Conservation (phyloP, 1,140 invertebrate genomes). For the Leptestheria dahalacensis region DNA sequence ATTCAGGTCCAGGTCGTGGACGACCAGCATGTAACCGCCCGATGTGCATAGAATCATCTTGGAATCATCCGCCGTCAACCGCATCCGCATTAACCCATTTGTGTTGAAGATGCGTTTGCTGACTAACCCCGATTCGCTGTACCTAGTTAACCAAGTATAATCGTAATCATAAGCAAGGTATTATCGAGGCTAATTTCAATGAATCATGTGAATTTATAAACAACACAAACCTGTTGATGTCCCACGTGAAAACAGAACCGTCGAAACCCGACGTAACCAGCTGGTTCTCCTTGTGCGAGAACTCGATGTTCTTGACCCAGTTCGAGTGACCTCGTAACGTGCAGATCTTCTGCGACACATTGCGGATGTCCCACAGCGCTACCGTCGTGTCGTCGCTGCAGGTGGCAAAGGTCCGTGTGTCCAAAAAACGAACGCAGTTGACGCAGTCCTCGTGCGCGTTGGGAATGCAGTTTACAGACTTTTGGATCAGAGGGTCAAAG, state of each 20-base stretch:
- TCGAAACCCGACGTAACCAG: constrained; percentile 83
- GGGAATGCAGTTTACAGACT: constrained; percentile 52
- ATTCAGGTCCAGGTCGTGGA: constrained; percentile 71
- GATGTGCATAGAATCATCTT: constrained; percentile 84
- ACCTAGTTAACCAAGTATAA: no score
- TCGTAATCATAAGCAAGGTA: no score
- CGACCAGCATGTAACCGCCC: constrained; percentile 71
- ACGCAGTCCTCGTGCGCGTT: constrained; percentile 80
- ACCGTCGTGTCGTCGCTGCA: constrained; percentile 88
- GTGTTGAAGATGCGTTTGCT: constrained; percentile 54
- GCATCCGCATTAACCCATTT: constrained; percentile 72
- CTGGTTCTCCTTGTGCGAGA: constrained; percentile 65
- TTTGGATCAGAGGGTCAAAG: constrained; percentile 69
- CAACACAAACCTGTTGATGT: constrained; percentile 61
- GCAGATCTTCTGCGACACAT: constrained; percentile 56
- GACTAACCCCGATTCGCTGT: constrained; percentile 29
- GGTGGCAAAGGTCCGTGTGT: constrained; percentile 73
- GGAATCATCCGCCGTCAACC: constrained; percentile 62
- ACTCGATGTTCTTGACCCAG: constrained; percentile 95
- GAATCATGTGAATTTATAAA: not conserved
- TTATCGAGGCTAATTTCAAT: no score
- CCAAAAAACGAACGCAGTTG: constrained; percentile 84
- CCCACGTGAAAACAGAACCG: constrained; percentile 86
- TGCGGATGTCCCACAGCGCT: constrained; percentile 77
- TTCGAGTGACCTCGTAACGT: constrained; percentile 74